phyloP scores from a whole-genome alignment of 2,888 invertebrate genomes.

The Hyppa rectilinea region DNA sequence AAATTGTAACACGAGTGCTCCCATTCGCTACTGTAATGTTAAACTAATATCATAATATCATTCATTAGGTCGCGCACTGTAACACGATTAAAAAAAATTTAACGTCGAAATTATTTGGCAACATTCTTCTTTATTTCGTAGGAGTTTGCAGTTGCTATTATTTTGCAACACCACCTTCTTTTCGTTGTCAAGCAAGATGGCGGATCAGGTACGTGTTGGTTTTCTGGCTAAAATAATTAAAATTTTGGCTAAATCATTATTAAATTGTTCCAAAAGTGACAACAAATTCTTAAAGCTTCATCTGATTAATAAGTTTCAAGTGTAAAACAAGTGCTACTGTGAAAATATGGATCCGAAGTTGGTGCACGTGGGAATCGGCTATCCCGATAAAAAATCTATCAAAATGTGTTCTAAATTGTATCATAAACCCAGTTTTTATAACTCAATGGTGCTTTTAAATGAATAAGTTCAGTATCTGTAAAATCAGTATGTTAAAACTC shows the following conservation, averaged over 20 bases:
- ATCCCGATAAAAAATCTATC: slow-evolving; percentile 35
- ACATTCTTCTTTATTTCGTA: slow-evolving; percentile 20
- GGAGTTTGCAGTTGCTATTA: slow-evolving; percentile 24
- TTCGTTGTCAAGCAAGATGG: slow-evolving; percentile 93
- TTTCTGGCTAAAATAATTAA: slow-evolving; percentile 71
- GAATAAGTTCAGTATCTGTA: background rate
- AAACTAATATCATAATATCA: too few relatives aligned
- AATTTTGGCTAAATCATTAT: slow-evolving; percentile 47
- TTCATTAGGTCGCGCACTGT: too few relatives aligned
- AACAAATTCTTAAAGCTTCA: slow-evolving; percentile 25
- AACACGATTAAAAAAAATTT: too few relatives aligned
- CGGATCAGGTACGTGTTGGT: slow-evolving; percentile 94
- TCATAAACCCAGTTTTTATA: background rate
- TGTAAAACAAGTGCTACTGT: slow-evolving; percentile 65
- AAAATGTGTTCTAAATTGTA: slow-evolving; percentile 18
- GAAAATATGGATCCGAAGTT: slow-evolving; percentile 74
- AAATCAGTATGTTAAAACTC: background rate
- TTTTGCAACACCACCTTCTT: slow-evolving; percentile 83
- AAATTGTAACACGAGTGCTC: too few relatives aligned
- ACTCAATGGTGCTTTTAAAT: background rate
- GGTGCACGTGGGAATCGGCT: slow-evolving; percentile 80
- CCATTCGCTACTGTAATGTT: too few relatives aligned
- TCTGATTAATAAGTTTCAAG: slow-evolving; percentile 46
- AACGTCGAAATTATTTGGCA: slow-evolving; percentile 31
- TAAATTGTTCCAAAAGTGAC: slow-evolving; percentile 54